Percentiles rank a stretch among this genome's conserved stretches.
Evolutionary conservation across 2,113 vertebrate species (phyloP).

Genomic region (Pelvicachromis taeniatus): DNA sequence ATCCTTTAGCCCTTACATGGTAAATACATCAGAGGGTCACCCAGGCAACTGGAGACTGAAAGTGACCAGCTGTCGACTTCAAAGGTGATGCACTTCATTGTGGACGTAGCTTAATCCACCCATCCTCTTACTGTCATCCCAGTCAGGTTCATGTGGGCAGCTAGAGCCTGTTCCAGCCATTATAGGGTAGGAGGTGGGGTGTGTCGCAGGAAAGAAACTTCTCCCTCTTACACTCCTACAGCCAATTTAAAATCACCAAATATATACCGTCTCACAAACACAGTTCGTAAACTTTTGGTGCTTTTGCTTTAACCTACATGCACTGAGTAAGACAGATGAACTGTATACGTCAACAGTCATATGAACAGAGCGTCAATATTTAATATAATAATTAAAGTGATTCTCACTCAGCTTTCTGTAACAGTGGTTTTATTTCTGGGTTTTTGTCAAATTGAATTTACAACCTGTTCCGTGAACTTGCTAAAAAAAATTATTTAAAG

Average conservation of each 20-base stretch:
- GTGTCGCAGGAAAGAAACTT: background rate
- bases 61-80: background rate
- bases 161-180: background rate
- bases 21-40: background rate
- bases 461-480: background rate
- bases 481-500: background rate
- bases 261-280: background rate
- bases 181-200: background rate
- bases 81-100: background rate
- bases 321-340: background rate
- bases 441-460: background rate
- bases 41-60: background rate
- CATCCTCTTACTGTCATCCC: background rate
- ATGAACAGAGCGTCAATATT: background rate
- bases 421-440: background rate
- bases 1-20: background rate
- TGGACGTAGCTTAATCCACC: background rate
- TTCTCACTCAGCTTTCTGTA: background rate
- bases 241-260: background rate
- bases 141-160: background rate
- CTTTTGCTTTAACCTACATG: background rate
- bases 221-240: background rate
- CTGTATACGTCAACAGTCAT: background rate
- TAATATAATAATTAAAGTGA: background rate
- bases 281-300: background rate